phyloP scores from a whole-genome alignment of 2,797 vertebrate genomes.

The Epinephelus malabaricus region DNA sequence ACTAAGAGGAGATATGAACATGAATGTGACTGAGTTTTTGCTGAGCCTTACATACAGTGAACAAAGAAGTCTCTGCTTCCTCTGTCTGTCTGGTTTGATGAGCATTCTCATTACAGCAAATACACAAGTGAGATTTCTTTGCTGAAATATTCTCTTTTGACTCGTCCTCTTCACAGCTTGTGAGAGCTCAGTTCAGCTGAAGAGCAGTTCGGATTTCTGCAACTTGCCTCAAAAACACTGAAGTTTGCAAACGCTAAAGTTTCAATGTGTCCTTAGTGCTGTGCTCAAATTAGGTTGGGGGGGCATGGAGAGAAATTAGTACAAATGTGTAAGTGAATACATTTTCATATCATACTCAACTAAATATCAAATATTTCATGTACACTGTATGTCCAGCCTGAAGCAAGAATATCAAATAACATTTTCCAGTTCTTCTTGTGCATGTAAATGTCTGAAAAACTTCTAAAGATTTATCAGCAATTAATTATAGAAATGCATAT shows the following conservation, averaged over 20 bases:
- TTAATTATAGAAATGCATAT: too few relatives aligned
- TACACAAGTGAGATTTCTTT: constrained; percentile 8
- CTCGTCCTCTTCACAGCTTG: neutral
- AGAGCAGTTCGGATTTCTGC: constrained; percentile 26
- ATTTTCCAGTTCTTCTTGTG: neutral
- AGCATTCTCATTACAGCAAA: constrained; percentile 27
- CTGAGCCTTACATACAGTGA: neutral
- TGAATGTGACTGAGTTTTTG: constrained; percentile 7
- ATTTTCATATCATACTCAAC: neutral
- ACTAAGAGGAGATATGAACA: neutral
- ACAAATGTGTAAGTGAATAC: neutral
- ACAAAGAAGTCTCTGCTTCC: constrained; percentile 14
- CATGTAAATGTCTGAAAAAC: neutral
- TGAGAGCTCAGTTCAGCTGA: neutral
- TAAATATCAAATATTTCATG: neutral
- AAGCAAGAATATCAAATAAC: neutral
- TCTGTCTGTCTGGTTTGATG: constrained; percentile 43
- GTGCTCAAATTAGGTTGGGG: too few relatives aligned
- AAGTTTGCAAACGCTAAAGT: constrained; percentile 10
- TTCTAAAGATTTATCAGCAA: too few relatives aligned
- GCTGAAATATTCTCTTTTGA: constrained; percentile 32
- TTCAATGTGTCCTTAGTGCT: neutral
- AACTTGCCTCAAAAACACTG: constrained; percentile 10
- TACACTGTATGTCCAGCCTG: too few relatives aligned
- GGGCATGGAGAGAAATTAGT: neutral